These are phyloP conservation scores for fruit fly (Drosophila melanogaster) DNA, from an alignment of 1,140 invertebrate genomes.

Conservation along the genomic window Release_6_plus_ISO1_MT NC_004354.4:8300001-8300500, in stretches of 20 bases:
- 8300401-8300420: background rate
- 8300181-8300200: conserved; percentile 37
- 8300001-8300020: conserved; percentile 3
- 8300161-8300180: conserved; percentile 20
- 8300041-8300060: conserved; percentile 54
- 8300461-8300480: too few relatives aligned
- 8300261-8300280: background rate
- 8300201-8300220: conserved; percentile 66
- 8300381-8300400: background rate
- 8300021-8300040: conserved; percentile 63
- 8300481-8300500: background rate
- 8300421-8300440: background rate
- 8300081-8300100: background rate
- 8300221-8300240: conserved; percentile 61
- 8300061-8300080: conserved; percentile 12
- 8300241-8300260: conserved; percentile 26
- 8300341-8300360: conserved; percentile 8
- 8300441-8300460: background rate
- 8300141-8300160: conserved; percentile 22
- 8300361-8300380: conserved; percentile 1
- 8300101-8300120: conserved; percentile 1
- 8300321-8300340: conserved; percentile 4
- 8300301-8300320: background rate
- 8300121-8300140: background rate
- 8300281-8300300: background rate